Evolutionary conservation across 2,888 invertebrate species (phyloP).

Genomic region (Phaonia tiefii): DNA sequence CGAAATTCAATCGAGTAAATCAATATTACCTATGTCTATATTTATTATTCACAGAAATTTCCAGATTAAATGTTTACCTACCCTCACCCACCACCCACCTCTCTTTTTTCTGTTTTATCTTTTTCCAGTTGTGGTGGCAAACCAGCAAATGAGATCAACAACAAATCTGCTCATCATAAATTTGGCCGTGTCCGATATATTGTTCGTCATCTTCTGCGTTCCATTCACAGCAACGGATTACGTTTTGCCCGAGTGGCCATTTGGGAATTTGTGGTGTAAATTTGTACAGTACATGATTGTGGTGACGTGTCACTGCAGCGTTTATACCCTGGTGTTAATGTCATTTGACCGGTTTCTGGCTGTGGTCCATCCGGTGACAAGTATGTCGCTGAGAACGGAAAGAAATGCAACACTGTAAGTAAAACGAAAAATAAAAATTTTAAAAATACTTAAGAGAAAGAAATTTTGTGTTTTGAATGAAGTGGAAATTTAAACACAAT

Average conservation of each 20-base stretch:
- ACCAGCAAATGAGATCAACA: constrained; percentile 95
- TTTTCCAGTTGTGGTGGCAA: constrained; percentile 87
- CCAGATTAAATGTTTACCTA: not conserved
- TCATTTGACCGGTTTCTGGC: constrained; percentile 95
- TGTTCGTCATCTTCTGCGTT: constrained; percentile 96
- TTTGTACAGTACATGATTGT: constrained; percentile 92
- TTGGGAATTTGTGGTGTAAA: constrained; percentile 94
- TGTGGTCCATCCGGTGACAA: constrained; percentile 94
- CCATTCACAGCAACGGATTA: constrained; percentile 96
- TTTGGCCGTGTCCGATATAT: constrained; percentile 92
- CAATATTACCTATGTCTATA: too few species aligned
- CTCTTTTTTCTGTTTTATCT: constrained; percentile 27
- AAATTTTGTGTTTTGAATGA: too few species aligned
- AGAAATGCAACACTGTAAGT: constrained; percentile 86
- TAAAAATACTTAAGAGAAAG: too few species aligned
- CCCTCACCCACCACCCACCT: too few species aligned
- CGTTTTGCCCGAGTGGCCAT: constrained; percentile 93
- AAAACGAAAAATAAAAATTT: constrained; percentile 17
- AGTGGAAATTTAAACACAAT: too few species aligned
- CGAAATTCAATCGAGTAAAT: too few species aligned
- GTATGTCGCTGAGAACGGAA: constrained; percentile 92
- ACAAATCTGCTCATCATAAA: constrained; percentile 96
- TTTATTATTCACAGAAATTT: not conserved
- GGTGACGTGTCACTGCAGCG: constrained; percentile 95
- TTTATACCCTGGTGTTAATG: constrained; percentile 96